Evolutionary conservation across 2,888 invertebrate species (phyloP), one percentile per base, ranked within the genome.

Genomic region (Agelastica alni): DNA sequence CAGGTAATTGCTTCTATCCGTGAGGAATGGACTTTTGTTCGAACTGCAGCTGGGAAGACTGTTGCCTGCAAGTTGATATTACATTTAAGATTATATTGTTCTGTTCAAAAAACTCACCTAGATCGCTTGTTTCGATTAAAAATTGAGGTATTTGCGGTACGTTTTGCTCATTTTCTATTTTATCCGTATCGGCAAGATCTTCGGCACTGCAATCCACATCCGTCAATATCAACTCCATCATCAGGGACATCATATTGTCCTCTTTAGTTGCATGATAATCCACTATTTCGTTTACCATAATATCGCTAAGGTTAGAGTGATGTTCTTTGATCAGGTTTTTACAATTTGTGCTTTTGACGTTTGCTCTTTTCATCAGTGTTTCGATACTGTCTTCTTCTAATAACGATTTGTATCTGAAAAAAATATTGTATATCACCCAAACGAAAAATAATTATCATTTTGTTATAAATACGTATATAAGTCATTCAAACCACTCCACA

Each of bases 211-310:
- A 60, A 10, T 67, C 58, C 30, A 63, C 52, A 46, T 69, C 69
- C n/a, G 55, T 51, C 41, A 62, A 45, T 41, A 69, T 64, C 31
- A 70, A 32, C 46, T 70, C 69, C 66, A 67, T 64, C 66, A 70
- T 66, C 14, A 70, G 53, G 4, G 68, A 68, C 51, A 68, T 54
- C 64, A 65, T 68, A 14, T 63, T 62, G 7, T 67, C 66, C 46
- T 66, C 66, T 41, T 69, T 67, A 3, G 43, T 62, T 6, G 55
- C 60, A 42, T 69, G 60, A 51, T 68, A 67, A 42, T 63, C 57
- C 2, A 53, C 44, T 12, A 68, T 69, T 53, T 67, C 69, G 3
- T 59, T 53, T 22, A 53, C 46, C 30, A 67, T 53, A 17, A 63
- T 59, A 16, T 58, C 49, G 0, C 48, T 43, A 4, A 55, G 51